Evolutionary conservation across 2,888 invertebrate genomes (phyloP).

Genomic region (Heteromurus nitidus): DNA sequence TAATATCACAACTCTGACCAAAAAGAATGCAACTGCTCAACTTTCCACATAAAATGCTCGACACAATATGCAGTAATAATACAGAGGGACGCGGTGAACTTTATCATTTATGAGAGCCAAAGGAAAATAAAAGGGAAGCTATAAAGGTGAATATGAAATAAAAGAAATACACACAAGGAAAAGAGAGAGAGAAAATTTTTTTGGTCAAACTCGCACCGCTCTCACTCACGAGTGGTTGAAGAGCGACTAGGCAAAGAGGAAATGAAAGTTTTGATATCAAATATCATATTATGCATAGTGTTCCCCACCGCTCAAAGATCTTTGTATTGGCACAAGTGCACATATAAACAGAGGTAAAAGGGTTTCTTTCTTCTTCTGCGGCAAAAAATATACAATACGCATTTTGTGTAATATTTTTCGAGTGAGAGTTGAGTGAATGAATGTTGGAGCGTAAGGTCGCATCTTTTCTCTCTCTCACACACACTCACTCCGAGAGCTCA

Average conservation of each 20-base stretch:
- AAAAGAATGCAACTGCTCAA: too few relatives aligned
- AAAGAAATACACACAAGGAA: not conserved
- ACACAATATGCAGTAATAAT: not conserved
- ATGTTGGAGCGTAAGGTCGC: too few relatives aligned
- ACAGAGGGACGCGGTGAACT: not conserved
- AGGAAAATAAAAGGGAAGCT: not conserved
- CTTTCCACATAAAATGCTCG: too few relatives aligned
- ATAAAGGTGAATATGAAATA: not conserved
- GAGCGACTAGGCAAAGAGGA: too few relatives aligned
- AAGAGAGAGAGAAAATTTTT: not conserved
- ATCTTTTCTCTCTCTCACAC: not conserved
- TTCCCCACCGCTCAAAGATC: too few relatives aligned
- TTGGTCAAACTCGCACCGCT: too few relatives aligned
- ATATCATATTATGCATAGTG: too few relatives aligned
- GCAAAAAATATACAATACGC: not conserved
- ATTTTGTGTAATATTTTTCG: too few relatives aligned
- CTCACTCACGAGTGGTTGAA: too few relatives aligned
- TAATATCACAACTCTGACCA: too few relatives aligned
- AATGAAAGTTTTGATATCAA: too few relatives aligned
- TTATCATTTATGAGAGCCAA: too few relatives aligned
- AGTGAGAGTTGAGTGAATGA: not conserved
- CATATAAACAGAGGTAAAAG: not conserved
- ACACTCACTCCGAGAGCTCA: not conserved
- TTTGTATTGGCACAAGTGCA: not conserved
- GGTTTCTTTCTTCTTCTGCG: not conserved